Conservation (phyloP, 2,113 vertebrate species). For the Hemibagrus wyckioides region DNA sequence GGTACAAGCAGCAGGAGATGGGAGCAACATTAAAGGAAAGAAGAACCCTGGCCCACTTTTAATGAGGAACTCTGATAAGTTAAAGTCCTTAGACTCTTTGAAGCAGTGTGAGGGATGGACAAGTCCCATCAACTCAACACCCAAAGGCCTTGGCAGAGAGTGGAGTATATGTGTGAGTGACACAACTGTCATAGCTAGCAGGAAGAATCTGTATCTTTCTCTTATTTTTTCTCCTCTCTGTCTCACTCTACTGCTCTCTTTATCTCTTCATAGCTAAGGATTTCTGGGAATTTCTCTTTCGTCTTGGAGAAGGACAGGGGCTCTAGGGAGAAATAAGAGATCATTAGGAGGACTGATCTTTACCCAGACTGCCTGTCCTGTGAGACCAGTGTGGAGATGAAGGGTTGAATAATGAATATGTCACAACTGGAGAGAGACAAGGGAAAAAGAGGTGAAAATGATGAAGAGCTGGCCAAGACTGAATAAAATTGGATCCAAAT, state of each 20-base stretch:
- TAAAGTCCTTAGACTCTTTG: slow-evolving; percentile 48
- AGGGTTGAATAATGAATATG: slow-evolving; percentile 68
- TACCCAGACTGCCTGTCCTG: slow-evolving; percentile 57
- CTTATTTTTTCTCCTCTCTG: slow-evolving; percentile 9
- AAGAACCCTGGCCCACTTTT: slow-evolving; percentile 42
- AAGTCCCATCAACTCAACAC: slow-evolving; percentile 41
- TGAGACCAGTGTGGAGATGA: slow-evolving; percentile 62
- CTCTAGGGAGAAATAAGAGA: slow-evolving; percentile 59
- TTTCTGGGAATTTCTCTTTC: slow-evolving; percentile 39
- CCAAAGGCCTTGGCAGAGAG: slow-evolving; percentile 15
- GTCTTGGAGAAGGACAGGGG: slow-evolving; percentile 32
- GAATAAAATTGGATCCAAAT: slow-evolving; percentile 46
- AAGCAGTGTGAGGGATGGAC: slow-evolving; percentile 37
- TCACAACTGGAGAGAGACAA: slow-evolving; percentile 55
- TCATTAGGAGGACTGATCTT: slow-evolving; percentile 64
- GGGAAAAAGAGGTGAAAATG: slow-evolving; percentile 47
- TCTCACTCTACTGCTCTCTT: slow-evolving; percentile 30
- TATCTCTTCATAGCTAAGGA: slow-evolving; percentile 22
- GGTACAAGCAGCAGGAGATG: slow-evolving; percentile 27
- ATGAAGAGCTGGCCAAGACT: slow-evolving; percentile 47
- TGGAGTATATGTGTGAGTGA: slow-evolving; percentile 14
- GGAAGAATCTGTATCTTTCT: slow-evolving; percentile 39
- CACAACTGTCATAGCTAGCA: slow-evolving; percentile 39
- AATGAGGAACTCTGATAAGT: slow-evolving; percentile 57
- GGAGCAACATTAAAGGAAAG: slow-evolving; percentile 52